Base-by-base conservation (phyloP, 1,140 invertebrate species). In the Drosophila baimaii region DNA sequence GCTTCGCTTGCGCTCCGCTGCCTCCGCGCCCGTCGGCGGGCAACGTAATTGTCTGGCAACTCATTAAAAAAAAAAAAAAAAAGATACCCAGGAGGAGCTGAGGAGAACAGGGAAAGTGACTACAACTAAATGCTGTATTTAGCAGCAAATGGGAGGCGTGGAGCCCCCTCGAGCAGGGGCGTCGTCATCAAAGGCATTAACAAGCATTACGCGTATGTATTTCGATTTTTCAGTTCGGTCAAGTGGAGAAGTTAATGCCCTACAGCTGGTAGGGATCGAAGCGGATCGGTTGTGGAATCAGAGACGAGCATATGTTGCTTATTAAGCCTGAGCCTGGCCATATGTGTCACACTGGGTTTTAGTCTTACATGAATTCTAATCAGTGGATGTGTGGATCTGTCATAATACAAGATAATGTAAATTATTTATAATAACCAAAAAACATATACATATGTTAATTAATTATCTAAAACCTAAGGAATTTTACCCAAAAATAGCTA, bases 1-100 rank as follows among this genome's bases (percentile, higher is more conserved):
- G 81, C 69, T 33, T 81, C 56, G 65, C 63, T 51, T 78, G 62
- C 63, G 59, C 62, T 62, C 41, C 19, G 43, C 29, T 74, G 51
- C 49, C 55, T 43, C 19, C 25, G 59, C 52, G n/a, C n/a, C n/a
- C n/a, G n/a, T 51, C 47, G 17, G 47, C 74, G 47, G 43, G 57
- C 43, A 68, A 69, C 57, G 82, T 83, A 88, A 88, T 88, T 88
- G 83, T 83, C 77, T 88, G 83, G 80, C 79, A 88, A 89, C 71
- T 88, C 83, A 88, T 88, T 88, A 82, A 88, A 77, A 35, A 49
- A 10, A 17, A 49, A 49, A 2, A 77, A 62, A 41, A 31, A 27
- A 49, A 59, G 25, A 25, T 15, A 25, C 37, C 7, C 5, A 13
- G 17, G 23, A 43, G n/a, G 10, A 17, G 46, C 46, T 29, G 17